Conservation (phyloP, 2,797 vertebrate genomes). For the Sarcophilus harrisii region DNA sequence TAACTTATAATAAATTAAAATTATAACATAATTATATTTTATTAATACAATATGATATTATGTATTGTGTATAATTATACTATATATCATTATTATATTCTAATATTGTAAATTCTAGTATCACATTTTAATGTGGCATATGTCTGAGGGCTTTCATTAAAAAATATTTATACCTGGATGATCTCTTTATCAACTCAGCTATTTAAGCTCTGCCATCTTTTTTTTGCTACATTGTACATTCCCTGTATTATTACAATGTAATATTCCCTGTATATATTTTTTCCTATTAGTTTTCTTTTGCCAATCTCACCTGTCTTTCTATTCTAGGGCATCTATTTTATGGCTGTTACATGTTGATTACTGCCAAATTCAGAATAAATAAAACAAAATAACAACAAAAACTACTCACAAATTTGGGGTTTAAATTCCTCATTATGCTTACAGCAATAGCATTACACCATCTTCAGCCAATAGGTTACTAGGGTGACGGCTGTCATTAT, state of each 20-base stretch:
- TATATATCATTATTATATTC: not conserved
- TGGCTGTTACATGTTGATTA: constrained; percentile 1
- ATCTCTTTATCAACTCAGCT: constrained; percentile 46
- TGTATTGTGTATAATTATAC: no score
- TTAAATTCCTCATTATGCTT: not conserved
- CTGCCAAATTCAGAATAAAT: not conserved
- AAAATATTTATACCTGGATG: constrained; percentile 45
- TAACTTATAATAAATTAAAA: no score
- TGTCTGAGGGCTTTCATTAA: constrained; percentile 55
- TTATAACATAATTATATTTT: no score
- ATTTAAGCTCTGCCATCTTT: not conserved
- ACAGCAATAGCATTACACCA: not conserved
- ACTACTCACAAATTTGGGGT: constrained; percentile 18
- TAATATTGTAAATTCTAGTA: constrained; percentile 40
- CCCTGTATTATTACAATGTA: no score
- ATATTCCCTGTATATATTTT: no score
- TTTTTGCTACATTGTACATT: not conserved
- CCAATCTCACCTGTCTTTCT: not conserved
- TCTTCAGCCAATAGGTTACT: not conserved
- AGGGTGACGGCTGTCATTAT: not conserved
- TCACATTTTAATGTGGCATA: constrained; percentile 48
- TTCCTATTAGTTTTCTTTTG: constrained; percentile 51
- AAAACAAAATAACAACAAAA: not conserved
- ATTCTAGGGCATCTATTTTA: constrained; percentile 60
- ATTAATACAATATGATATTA: no score